Conservation (phyloP, 2,113 vertebrate genomes). For the Poeciliopsis turrubarensis region DNA sequence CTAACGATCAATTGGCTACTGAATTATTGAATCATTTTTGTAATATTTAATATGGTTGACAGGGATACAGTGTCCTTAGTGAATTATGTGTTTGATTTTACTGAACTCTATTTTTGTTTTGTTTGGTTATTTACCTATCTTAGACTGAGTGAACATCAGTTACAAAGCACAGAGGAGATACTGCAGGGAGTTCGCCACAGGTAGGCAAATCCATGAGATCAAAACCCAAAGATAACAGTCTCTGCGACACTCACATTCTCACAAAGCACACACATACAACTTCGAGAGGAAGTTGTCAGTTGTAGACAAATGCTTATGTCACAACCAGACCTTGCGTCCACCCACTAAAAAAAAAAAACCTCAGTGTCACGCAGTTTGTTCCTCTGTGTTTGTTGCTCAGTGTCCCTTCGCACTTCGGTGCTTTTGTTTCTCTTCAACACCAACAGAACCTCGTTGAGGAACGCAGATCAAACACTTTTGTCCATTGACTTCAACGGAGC, state of each 20-base stretch:
- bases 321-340: conserved; percentile 23
- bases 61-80: not conserved
- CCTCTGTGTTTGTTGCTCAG: conserved; percentile 24
- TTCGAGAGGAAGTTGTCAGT: conserved; percentile 75
- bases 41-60: conserved; percentile 1
- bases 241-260: conserved; percentile 32
- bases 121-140: conserved; percentile 9
- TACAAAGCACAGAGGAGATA: conserved; percentile 34
- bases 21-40: not conserved
- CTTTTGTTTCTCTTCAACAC: conserved; percentile 19
- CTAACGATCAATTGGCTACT: not conserved
- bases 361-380: conserved; percentile 27
- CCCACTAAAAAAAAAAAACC: conserved; percentile 8
- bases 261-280: conserved; percentile 24
- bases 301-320: conserved; percentile 46
- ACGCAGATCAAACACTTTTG: conserved; percentile 34
- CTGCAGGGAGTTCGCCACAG: conserved; percentile 52
- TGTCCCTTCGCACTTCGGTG: not conserved
- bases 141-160: conserved; percentile 1
- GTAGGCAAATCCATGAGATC: conserved; percentile 79
- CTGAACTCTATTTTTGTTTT: not conserved
- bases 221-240: conserved; percentile 66
- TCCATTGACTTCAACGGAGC: conserved; percentile 1
- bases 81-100: conserved; percentile 4
- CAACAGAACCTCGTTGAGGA: conserved; percentile 35